phyloP scores from a whole-genome alignment of 2,113 vertebrate species.

The Microcebus griseorufus region DNA sequence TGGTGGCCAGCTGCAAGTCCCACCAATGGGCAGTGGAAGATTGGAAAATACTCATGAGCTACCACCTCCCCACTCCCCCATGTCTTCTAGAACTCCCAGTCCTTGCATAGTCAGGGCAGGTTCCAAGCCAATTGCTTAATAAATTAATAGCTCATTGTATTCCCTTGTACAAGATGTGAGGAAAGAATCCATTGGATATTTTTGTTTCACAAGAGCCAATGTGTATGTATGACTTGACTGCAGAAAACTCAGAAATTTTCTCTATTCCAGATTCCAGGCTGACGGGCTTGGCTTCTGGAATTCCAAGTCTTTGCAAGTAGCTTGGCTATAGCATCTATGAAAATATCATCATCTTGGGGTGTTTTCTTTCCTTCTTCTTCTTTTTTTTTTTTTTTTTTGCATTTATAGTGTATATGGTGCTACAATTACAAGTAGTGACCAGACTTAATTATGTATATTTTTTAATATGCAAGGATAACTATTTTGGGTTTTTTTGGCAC shows the following conservation, averaged over 20 bases:
- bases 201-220: neutral
- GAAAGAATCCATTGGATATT: neutral
- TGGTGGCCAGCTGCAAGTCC: neutral
- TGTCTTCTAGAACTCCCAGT: neutral
- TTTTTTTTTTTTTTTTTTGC: neutral
- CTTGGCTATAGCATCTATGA: neutral
- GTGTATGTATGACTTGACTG: neutral
- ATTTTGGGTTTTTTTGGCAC: neutral
- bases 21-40: neutral
- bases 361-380: no score
- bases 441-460: neutral
- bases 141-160: neutral
- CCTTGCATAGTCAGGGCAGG: neutral
- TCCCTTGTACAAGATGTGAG: neutral
- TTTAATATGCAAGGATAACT: neutral
- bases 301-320: neutral
- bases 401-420: neutral
- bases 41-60: neutral
- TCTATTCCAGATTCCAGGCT: neutral
- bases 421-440: neutral
- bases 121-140: neutral
- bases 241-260: neutral
- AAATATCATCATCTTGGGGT: neutral
- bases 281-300: neutral
- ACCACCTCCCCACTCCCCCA: neutral